These are phyloP conservation scores for Asobara japonica DNA, from an alignment of 1,140 invertebrate species.

Conservation along the genomic window DNA sequence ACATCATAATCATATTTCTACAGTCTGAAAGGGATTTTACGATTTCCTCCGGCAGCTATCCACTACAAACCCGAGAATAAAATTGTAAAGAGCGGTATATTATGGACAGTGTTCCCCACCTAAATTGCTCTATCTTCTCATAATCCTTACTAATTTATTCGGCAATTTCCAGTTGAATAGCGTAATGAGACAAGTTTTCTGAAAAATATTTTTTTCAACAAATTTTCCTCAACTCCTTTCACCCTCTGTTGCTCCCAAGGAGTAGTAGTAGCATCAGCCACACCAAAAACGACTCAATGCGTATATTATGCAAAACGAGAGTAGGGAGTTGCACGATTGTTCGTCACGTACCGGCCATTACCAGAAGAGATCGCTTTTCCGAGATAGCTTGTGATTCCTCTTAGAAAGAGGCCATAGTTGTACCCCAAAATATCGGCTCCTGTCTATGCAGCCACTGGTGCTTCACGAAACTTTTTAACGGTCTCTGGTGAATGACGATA, in stretches of 20 bases:
- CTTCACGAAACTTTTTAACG: constrained; percentile 4
- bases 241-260: not conserved
- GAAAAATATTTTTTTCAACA: too few species aligned
- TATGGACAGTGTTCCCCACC: too few species aligned
- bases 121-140: too few species aligned
- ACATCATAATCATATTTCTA: too few species aligned
- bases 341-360: constrained; percentile 56
- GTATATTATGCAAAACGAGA: constrained; percentile 54
- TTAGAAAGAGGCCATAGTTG: constrained; percentile 46
- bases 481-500: constrained; percentile 6
- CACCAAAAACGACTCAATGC: constrained; percentile 36
- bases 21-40: too few species aligned
- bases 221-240: not conserved
- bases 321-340: constrained; percentile 33
- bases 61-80: too few species aligned
- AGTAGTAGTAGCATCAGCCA: too few species aligned
- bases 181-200: too few species aligned
- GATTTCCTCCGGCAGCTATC: too few species aligned
- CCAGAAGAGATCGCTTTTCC: constrained; percentile 44
- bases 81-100: too few species aligned
- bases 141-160: too few species aligned
- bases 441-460: not conserved
- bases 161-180: too few species aligned
- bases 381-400: constrained; percentile 39
- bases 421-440: constrained; percentile 43